Base-by-base conservation (phyloP, 23 tunicate species). In the Diplosoma virens region DNA sequence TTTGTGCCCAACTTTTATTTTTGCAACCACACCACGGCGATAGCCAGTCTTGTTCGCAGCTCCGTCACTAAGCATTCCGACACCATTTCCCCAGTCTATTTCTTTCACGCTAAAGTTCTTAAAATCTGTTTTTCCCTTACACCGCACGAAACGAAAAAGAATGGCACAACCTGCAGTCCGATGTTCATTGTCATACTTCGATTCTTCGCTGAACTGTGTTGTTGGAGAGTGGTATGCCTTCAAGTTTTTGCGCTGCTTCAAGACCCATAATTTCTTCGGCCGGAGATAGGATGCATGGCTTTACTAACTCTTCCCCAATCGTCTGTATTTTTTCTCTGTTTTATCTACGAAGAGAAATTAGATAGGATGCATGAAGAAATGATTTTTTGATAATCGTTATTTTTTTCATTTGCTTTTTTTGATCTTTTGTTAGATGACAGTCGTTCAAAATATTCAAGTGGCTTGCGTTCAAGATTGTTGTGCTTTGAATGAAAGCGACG, bases 231-330 rank as follows among this genome's bases (percentile, higher is more conserved):
- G 78, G 78, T 47, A 72, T 72, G 34, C 17, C 78, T 24, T 72
- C 55, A 72, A 48, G 25, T 47, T 76, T 58, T 41, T 30, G 55
- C 58, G 81, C 81, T 76, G 47, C 68, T 76, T 58, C 59, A 63
- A 60, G 47, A 46, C 67, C 73, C 77, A 80, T 54, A 69, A 80
- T 50, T 80, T 80, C 67, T 30, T 69, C 53, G 17, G 67, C 78
- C 16, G 77, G 48, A 67, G 47, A 27, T 80, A 69, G 37, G 67
- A 80, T 80, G 81, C 78, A 72, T 32, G 1, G 74, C 37, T 63
- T 78, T 65, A 65, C 59, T 80, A 80, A 53, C 32, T 80, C 67
- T 70, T 80, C 78, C 6, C 78, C 78, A 36, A 80, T 80, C 50
- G 30, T 68, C 26, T 48, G 30, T 3, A 59, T 33, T 33, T 78